Evolutionary conservation across 2,113 vertebrate genomes (phyloP), one percentile per base, ranked within the genome.

Genomic region (Kryptolebias marmoratus): DNA sequence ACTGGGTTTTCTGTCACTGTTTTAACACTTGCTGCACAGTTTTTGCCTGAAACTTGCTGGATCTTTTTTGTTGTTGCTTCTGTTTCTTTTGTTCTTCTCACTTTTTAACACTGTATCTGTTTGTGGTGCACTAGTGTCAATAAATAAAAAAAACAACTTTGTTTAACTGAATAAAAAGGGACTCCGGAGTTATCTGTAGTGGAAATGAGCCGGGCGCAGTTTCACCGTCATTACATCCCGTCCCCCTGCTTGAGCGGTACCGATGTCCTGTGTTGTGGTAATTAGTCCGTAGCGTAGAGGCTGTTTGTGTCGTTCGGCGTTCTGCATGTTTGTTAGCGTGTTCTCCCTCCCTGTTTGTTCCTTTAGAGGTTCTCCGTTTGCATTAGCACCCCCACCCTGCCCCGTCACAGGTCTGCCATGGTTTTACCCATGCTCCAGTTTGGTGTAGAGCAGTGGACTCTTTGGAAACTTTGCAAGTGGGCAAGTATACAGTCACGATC

Each of bases 81-180:
- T 68, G 27, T 36, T 73, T 77, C 70, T 72, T 77, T 79, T 81
- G 67, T 78, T 83, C 91, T 84, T 79, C 80, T 75, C 90, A 91
- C 91, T 93, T 92, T 90, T 88, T 73, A 82, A 93, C 84, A 89
- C 92, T 96, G 95, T 96, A 94, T 84, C 71, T 94, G 82, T 89
- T 86, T 92, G 89, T 96, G 67, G 89, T 95, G 90, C 95, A 93
- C 93, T 95, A 93, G 95, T 94, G 93, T 97, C 94, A 97, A 97
- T 97, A 96, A 96, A 89, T 97, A 96, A 96, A 89, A 96, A 84
- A 81, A 94, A 94, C 88, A 84, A 93, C 91, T 90, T 92, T 91
- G 93, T 85, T 68, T 68, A 83, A 85, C 77, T 11, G 28, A 94
- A 94, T 91, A 92, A 95, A 22, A 94, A 86, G 89, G 93, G 88